These are phyloP conservation scores for Nymphalis polychloros DNA, from an alignment of 2,888 invertebrate species.

Conservation along the genomic window DNA sequence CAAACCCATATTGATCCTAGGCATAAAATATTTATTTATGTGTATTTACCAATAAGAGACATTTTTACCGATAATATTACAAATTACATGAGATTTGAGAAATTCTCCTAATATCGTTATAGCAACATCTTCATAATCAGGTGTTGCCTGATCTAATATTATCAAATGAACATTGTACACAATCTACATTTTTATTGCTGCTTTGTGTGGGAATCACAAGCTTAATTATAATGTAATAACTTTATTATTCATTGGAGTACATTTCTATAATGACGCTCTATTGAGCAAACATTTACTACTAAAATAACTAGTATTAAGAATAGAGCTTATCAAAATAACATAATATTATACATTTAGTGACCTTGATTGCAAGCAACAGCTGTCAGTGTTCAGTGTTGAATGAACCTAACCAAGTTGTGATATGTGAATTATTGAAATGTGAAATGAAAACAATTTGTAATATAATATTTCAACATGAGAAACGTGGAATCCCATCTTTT, in stretches of 20 bases:
- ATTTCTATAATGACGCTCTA: not conserved
- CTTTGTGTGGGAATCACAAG: conserved; percentile 25
- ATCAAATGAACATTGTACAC: too few species aligned
- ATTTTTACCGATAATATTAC: too few species aligned
- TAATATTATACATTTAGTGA: conserved; percentile 41
- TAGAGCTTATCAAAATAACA: not conserved
- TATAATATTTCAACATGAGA: conserved; percentile 53
- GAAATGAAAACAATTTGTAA: conserved; percentile 43
- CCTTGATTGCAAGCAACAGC: conserved; percentile 48
- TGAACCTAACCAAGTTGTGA: conserved; percentile 44
- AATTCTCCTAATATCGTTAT: too few species aligned
- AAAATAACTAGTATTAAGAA: not conserved
- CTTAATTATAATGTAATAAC: conserved; percentile 23
- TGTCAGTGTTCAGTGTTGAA: conserved; percentile 43
- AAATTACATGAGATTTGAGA: too few species aligned
- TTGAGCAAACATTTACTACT: not conserved
- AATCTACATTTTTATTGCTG: conserved; percentile 5
- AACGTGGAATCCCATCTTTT: conserved; percentile 60
- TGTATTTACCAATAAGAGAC: too few species aligned
- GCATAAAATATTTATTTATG: too few species aligned
- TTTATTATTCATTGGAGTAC: not conserved
- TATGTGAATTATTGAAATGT: conserved; percentile 39
- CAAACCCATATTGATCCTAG: not conserved
- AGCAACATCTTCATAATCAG: not conserved
- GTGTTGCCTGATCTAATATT: not conserved